Conservation (phyloP, 2,113 vertebrate species). For the Neopipo cinnamomea region DNA sequence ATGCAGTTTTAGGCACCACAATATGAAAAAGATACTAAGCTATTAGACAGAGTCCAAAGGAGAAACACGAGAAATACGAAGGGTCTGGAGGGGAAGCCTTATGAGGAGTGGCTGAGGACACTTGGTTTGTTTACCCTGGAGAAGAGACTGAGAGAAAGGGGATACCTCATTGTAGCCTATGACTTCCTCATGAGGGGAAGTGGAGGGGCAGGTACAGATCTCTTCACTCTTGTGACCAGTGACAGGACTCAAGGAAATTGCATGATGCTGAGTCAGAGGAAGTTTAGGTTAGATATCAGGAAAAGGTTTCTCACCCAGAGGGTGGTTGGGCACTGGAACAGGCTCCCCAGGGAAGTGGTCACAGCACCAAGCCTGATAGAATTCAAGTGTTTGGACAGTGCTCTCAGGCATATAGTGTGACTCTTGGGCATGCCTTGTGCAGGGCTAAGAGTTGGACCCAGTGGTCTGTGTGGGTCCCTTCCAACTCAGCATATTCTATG, state of each 20-base stretch:
- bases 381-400: not conserved
- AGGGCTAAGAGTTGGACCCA: accelerated
- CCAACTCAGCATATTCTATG: not conserved
- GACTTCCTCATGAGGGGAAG: not conserved
- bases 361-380: not conserved
- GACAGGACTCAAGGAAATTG: not conserved
- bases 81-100: not conserved
- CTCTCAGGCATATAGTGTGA: not conserved
- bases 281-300: not conserved
- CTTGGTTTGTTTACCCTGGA: not conserved
- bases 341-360: not conserved
- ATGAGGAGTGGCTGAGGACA: not conserved
- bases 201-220: not conserved
- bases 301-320: not conserved
- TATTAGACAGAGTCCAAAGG: not conserved
- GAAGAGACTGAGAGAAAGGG: not conserved
- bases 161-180: not conserved
- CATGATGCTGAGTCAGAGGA: not conserved
- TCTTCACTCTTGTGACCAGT: not conserved
- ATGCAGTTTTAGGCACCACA: not conserved
- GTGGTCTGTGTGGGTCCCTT: accelerated
- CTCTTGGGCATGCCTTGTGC: not conserved
- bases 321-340: not conserved
- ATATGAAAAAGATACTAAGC: not conserved
- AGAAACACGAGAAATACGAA: not conserved